Percentiles rank a stretch among this genome's conserved stretches.
phyloP scores from a whole-genome alignment of 2,113 vertebrate genomes.

The Campylomormyrus tamandua region DNA sequence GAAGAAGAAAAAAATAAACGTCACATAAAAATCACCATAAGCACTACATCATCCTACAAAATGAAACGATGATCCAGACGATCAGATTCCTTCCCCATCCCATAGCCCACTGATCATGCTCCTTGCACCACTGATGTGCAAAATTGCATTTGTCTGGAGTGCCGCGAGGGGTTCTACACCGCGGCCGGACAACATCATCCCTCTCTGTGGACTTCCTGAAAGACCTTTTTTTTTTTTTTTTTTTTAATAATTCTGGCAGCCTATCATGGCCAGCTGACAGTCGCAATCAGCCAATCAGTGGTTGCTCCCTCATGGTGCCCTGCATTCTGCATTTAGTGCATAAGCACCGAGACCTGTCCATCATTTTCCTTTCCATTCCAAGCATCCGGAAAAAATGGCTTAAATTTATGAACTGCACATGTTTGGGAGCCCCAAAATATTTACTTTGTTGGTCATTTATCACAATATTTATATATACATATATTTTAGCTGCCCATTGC shows the following conservation, averaged over 20 bases:
- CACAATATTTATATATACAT: not conserved
- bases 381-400: not conserved
- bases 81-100: not conserved
- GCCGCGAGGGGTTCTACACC: not conserved
- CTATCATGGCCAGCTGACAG: not conserved
- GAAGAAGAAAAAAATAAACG: not conserved
- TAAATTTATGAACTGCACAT: not conserved
- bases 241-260: not conserved
- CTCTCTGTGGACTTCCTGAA: not conserved
- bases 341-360: not conserved
- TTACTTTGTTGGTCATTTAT: not conserved
- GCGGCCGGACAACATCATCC: not conserved
- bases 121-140: not conserved
- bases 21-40: not conserved
- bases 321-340: not conserved
- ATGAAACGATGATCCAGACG: not conserved
- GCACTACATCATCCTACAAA: not conserved
- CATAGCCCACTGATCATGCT: not conserved
- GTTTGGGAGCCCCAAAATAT: not conserved
- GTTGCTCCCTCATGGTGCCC: not conserved
- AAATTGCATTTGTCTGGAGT: not conserved
- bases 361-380: not conserved
- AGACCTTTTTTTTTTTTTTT: not conserved
- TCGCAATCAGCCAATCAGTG: not conserved
- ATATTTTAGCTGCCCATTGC: not conserved